These are phyloP conservation scores for Myiozetetes cayanensis DNA, from an alignment of 2,113 vertebrate species.

Conservation along the genomic window DNA sequence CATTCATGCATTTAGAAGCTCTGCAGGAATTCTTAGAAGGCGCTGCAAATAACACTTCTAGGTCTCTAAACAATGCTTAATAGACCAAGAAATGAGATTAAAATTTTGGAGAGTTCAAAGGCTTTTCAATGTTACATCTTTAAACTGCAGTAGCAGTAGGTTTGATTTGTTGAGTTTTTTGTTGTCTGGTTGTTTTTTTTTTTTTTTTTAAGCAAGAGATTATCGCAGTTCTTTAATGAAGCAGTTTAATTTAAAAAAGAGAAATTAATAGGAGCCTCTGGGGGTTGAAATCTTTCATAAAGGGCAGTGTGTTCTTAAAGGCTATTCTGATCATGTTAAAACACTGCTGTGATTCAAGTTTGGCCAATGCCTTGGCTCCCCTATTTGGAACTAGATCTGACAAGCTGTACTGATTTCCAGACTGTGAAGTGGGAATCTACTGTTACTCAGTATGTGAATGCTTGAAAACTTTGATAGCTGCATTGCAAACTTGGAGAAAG, in stretches of 20 bases:
- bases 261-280: not conserved
- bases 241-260: not conserved
- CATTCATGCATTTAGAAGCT: not conserved
- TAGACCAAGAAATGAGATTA: slow-evolving; percentile 20
- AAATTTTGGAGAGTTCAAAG: not conserved
- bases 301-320: not conserved
- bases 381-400: slow-evolving; percentile 10
- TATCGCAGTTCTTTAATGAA: not conserved
- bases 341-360: slow-evolving; percentile 34
- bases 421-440: slow-evolving; percentile 6
- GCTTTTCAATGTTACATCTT: not conserved
- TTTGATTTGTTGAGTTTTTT: not conserved
- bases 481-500: slow-evolving; percentile 13
- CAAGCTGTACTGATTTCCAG: not conserved
- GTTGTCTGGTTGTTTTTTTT: not conserved
- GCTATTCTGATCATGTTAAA: not conserved
- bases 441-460: not conserved
- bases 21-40: not conserved
- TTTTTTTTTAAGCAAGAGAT: not conserved
- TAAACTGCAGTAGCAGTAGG: not conserved
- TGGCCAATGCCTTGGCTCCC: not conserved
- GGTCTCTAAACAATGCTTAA: not conserved
- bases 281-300: not conserved
- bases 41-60: not conserved
- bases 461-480: not conserved